Evolutionary conservation across 23 tunicate species (phyloP).

Genomic region (Corella eumyota): DNA sequence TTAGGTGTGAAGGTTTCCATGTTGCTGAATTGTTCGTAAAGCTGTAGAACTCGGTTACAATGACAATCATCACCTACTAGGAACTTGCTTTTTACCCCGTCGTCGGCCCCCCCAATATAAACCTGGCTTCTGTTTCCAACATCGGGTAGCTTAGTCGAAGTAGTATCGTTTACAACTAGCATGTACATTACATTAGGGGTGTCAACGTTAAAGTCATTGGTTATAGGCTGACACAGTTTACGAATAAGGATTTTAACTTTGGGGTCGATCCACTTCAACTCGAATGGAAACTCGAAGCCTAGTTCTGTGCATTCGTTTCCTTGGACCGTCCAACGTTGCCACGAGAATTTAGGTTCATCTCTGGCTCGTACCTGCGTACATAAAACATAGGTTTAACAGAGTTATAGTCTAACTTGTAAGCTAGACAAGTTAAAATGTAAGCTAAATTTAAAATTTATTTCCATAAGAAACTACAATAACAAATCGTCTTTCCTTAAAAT

Average conservation of each 20-base stretch:
- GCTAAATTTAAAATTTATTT: no score
- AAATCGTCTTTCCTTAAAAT: no score
- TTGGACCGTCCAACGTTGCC: conserved; percentile 75
- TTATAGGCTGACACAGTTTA: conserved; percentile 66
- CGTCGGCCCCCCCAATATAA: conserved; percentile 84
- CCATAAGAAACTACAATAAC: no score
- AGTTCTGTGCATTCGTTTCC: conserved; percentile 22
- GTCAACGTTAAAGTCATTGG: conserved; percentile 44
- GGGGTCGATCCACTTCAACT: conserved; percentile 80
- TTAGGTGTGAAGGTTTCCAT: conserved; percentile 59
- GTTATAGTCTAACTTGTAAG: no score
- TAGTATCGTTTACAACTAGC: conserved; percentile 62
- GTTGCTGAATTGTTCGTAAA: conserved; percentile 37
- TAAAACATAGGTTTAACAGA: no score
- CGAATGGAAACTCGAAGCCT: conserved; percentile 67
- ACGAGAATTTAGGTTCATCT: conserved; percentile 82
- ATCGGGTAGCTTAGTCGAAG: conserved; percentile 39
- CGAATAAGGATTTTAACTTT: conserved; percentile 70
- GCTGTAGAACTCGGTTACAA: conserved; percentile 24
- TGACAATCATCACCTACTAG: conserved; percentile 61
- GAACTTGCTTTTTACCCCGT: conserved; percentile 41
- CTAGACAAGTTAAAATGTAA: no score
- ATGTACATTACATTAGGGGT: conserved; percentile 70
- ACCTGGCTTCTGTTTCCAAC: conserved; percentile 71
- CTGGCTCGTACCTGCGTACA: conserved; percentile 39